phyloP scores from a whole-genome alignment of 1,140 invertebrate genomes.

The Drosophila ohnishii region DNA sequence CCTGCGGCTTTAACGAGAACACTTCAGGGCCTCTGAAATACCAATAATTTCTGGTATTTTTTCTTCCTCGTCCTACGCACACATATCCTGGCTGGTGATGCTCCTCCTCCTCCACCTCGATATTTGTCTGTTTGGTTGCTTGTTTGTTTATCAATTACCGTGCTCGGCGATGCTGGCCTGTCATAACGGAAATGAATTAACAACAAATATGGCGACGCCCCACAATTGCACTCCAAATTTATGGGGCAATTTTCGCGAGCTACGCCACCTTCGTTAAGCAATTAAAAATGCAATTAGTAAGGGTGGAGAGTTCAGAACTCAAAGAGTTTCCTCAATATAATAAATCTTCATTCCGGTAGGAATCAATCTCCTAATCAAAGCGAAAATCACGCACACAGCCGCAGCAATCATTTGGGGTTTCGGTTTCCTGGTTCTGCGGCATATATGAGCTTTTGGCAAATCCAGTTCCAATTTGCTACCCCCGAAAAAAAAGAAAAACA shows the following conservation, averaged over 20 bases:
- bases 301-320: conserved; percentile 6
- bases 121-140: conserved; percentile 49
- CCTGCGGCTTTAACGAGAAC: conserved; percentile 20
- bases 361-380: conserved; percentile 77
- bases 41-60: conserved; percentile 52
- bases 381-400: conserved; percentile 74
- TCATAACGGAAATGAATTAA: conserved; percentile 80
- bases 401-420: conserved; percentile 63
- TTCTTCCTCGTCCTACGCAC: conserved; percentile 22
- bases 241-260: conserved; percentile 48
- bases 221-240: conserved; percentile 47
- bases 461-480: conserved; percentile 57
- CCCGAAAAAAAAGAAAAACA: conserved; percentile 1
- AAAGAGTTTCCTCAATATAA: background rate
- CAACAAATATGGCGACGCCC: conserved; percentile 63
- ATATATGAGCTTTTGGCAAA: conserved; percentile 46
- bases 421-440: background rate
- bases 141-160: conserved; percentile 77
- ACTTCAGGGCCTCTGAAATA: conserved; percentile 22
- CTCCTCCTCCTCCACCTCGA: background rate
- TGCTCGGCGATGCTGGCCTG: conserved; percentile 47
- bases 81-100: conserved; percentile 9
- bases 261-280: conserved; percentile 30
- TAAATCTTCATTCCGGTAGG: conserved; percentile 41
- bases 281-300: conserved; percentile 74